Evolutionary conservation across 2,888 invertebrate species (phyloP).

Genomic region (Microplitis deprimator): DNA sequence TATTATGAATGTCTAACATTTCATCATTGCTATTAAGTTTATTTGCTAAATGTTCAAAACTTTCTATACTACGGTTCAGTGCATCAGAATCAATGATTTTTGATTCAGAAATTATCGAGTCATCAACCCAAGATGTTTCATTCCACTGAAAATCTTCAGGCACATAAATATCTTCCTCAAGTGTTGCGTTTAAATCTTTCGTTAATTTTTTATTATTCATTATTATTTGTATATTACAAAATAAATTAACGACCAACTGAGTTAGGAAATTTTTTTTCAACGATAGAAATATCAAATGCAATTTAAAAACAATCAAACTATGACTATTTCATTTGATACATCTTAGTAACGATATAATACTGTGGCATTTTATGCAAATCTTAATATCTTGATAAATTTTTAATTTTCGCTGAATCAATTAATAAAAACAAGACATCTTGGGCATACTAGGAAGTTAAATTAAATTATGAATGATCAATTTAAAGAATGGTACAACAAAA

Average conservation of each 20-base stretch:
- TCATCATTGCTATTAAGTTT: neutral
- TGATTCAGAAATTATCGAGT: neutral
- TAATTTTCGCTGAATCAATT: too few relatives aligned
- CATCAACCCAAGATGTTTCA: constrained; percentile 26
- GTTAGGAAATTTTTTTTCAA: too few relatives aligned
- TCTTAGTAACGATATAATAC: too few relatives aligned
- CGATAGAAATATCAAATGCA: too few relatives aligned
- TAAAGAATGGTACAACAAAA: too few relatives aligned
- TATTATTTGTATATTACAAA: neutral
- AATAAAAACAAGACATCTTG: too few relatives aligned
- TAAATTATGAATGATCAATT: too few relatives aligned
- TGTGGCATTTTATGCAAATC: too few relatives aligned
- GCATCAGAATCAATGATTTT: neutral
- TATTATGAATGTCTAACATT: neutral
- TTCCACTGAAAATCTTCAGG: constrained; percentile 25
- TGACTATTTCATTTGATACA: too few relatives aligned
- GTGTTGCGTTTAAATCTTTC: neutral
- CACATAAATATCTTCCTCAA: neutral
- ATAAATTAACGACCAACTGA: neutral
- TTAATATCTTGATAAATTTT: too few relatives aligned
- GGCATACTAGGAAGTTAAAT: too few relatives aligned
- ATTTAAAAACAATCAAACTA: too few relatives aligned
- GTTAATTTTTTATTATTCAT: neutral
- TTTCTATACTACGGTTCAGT: neutral
- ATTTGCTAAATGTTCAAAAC: neutral